Evolutionary conservation across 2,888 invertebrate genomes (phyloP).

Genomic region (Caenorhabditis plicata): DNA sequence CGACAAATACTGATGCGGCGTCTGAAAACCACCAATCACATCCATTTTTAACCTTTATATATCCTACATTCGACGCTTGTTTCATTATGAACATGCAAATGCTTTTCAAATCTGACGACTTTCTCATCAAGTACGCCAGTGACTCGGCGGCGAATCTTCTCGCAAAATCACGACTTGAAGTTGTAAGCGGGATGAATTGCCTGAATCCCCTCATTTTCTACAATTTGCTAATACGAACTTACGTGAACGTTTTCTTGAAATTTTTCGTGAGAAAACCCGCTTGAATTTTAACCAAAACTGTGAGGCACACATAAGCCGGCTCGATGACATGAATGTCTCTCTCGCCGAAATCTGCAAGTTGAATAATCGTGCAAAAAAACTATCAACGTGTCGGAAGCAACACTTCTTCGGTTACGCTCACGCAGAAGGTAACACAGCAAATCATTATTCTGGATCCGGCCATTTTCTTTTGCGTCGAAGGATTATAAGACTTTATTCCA

Average conservation of each 20-base stretch:
- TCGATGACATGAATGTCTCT: conserved; percentile 71
- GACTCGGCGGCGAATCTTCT: conserved; percentile 92
- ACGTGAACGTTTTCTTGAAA: conserved; percentile 69
- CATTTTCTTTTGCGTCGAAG: no score
- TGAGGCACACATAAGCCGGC: conserved; percentile 81
- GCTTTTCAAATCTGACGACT: conserved; percentile 61
- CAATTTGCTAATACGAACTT: conserved; percentile 8
- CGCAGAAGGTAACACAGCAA: no score
- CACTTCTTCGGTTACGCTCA: no score
- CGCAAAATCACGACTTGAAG: conserved; percentile 80
- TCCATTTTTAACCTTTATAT: neutral
- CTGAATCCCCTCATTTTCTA: conserved; percentile 14
- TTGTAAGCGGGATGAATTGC: conserved; percentile 72
- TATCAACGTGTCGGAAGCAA: no score
- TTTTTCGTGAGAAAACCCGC: conserved; percentile 82
- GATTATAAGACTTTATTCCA: no score
- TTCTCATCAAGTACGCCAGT: conserved; percentile 87
- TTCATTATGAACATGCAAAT: conserved; percentile 34
- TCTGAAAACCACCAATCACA: conserved; percentile 1
- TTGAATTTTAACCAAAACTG: conserved; percentile 85
- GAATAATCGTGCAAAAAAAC: no score
- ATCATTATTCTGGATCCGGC: no score
- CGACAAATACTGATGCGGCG: conserved; percentile 26
- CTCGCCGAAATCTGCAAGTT: conserved; percentile 32
- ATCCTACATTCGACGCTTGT: conserved; percentile 35